Conservation (phyloP, 2,888 invertebrate species). For the Laspeyria flexula region DNA sequence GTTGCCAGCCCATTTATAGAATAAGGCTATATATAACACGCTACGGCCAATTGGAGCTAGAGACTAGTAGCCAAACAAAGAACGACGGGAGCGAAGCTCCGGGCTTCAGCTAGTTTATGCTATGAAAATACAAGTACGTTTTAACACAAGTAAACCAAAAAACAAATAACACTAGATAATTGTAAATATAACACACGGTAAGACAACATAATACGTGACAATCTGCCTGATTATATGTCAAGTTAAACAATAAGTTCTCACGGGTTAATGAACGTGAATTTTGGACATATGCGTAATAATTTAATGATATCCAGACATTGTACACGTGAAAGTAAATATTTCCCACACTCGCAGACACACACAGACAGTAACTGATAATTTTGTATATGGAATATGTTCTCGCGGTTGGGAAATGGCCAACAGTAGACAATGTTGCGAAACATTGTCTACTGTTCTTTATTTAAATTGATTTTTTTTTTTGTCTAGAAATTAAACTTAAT, state of each 20-base stretch:
- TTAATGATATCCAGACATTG: constrained; percentile 74
- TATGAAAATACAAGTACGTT: no score
- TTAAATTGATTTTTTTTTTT: constrained; percentile 14
- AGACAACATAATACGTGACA: constrained; percentile 37
- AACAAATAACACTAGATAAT: constrained; percentile 1
- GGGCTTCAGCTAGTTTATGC: no score
- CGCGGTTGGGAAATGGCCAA: constrained; percentile 35
- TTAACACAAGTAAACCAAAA: background rate
- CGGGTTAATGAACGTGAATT: constrained; percentile 77
- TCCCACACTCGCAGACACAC: constrained; percentile 68
- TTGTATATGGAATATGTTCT: constrained; percentile 41
- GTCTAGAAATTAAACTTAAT: no score
- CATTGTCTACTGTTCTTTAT: no score
- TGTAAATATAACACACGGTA: constrained; percentile 24
- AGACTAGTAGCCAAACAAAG: no score
- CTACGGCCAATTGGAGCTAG: no score
- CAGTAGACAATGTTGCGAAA: no score
- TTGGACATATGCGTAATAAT: constrained; percentile 70
- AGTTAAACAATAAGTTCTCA: constrained; percentile 79
- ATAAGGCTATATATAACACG: no score
- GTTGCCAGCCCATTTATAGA: no score
- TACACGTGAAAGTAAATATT: constrained; percentile 64
- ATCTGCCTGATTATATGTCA: constrained; percentile 58
- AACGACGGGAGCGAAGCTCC: no score
- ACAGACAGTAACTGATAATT: constrained; percentile 49